A percentile compares a stretch with the other conserved stretches of the same genome.
Conservation (phyloP, 2,888 invertebrate species). For the Pherbina coryleti region DNA sequence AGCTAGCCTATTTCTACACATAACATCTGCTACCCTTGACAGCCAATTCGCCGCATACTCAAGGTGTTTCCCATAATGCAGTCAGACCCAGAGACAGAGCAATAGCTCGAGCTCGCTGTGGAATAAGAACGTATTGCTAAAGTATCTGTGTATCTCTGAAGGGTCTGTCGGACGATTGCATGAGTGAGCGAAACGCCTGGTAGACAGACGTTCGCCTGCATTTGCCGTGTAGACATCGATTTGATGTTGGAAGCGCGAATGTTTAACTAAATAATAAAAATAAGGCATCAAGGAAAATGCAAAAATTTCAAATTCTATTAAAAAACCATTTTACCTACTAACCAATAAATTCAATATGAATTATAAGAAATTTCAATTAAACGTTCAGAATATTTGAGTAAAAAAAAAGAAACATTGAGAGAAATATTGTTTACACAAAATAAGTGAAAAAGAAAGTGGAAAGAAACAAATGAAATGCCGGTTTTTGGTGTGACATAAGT, state of each 20-base stretch:
- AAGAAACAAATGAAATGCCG: neutral
- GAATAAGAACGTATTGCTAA: neutral
- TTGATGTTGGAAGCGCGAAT: neutral
- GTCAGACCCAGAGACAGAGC: neutral
- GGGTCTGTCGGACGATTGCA: neutral
- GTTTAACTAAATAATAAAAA: too few relatives aligned
- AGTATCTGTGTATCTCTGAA: constrained; percentile 13
- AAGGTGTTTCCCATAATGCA: constrained; percentile 32
- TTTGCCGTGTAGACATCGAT: constrained; percentile 33
- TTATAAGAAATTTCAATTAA: neutral
- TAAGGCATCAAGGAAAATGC: neutral
- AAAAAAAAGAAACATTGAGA: too few relatives aligned
- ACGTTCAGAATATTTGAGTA: too few relatives aligned
- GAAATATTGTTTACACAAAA: too few relatives aligned
- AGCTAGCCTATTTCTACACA: neutral
- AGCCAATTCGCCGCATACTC: constrained; percentile 8
- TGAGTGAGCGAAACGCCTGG: constrained; percentile 4
- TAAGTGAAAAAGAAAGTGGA: neutral
- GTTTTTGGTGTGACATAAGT: too few relatives aligned
- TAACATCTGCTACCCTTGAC: neutral
- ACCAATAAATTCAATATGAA: neutral
- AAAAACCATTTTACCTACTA: neutral
- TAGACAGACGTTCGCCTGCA: constrained; percentile 39
- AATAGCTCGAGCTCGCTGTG: neutral
- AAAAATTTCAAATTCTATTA: neutral